Percentiles rank a stretch among this genome's conserved stretches.
These are phyloP conservation scores for Monochamus saltuarius DNA, from an alignment of 1,140 invertebrate species.

Conservation along the genomic window DNA sequence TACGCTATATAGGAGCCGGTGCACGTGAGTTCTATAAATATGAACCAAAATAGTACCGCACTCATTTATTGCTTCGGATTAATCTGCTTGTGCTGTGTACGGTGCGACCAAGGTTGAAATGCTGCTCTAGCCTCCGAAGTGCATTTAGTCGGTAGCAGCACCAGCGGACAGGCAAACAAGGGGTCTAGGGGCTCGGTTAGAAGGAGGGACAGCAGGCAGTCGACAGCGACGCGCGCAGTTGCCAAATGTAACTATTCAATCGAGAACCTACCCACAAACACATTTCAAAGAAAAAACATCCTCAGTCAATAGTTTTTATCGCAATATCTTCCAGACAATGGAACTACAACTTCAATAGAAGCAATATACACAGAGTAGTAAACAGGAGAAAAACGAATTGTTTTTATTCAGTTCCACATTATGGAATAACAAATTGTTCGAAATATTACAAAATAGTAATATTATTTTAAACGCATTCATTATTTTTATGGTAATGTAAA, in stretches of 20 bases:
- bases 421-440: too few relatives aligned
- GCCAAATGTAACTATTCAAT: background rate
- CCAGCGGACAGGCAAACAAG: background rate
- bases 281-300: background rate
- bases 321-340: conserved; percentile 11
- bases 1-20: background rate
- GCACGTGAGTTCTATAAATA: conserved; percentile 22
- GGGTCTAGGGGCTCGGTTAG: conserved; percentile 3
- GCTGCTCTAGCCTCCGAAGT: conserved; percentile 5
- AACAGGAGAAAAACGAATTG: too few relatives aligned
- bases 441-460: too few relatives aligned
- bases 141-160: conserved; percentile 3
- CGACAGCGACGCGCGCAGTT: background rate
- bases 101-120: conserved; percentile 1
- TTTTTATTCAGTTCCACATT: too few relatives aligned
- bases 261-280: background rate
- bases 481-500: too few relatives aligned
- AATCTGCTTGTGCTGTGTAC: background rate
- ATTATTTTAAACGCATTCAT: too few relatives aligned
- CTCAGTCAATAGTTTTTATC: background rate
- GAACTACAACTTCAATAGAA: background rate
- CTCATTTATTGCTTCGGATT: background rate
- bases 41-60: conserved; percentile 13
- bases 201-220: conserved; percentile 10
- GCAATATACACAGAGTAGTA: too few relatives aligned